These are phyloP conservation scores for Meteorus cinctellus DNA, from an alignment of 2,888 invertebrate genomes.

Conservation along the genomic window DNA sequence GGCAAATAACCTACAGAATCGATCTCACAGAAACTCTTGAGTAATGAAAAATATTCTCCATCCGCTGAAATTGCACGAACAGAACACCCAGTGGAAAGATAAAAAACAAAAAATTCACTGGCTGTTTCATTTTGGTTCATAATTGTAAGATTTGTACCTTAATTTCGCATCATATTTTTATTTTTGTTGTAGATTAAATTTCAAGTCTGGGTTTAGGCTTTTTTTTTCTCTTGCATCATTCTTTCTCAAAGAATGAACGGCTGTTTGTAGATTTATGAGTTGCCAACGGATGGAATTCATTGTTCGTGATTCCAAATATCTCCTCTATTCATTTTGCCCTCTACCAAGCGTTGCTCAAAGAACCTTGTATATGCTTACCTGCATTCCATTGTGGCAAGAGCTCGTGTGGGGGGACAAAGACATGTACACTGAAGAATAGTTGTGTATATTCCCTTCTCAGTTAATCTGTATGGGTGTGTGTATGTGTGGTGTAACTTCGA, in stretches of 20 bases:
- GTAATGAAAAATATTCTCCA: conserved; percentile 29
- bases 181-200: neutral
- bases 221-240: neutral
- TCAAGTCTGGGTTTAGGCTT: neutral
- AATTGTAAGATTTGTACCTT: neutral
- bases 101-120: neutral
- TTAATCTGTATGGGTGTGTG: neutral
- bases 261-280: neutral
- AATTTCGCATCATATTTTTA: neutral
- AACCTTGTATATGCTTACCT: conserved; percentile 49
- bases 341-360: conserved; percentile 27
- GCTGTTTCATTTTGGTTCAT: no score
- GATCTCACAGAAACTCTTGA: conserved; percentile 15
- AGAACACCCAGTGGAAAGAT: neutral
- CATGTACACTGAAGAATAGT: conserved; percentile 11
- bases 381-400: conserved; percentile 56
- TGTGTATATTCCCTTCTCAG: neutral
- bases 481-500: neutral
- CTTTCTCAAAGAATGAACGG: neutral
- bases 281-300: neutral
- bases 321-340: conserved; percentile 2
- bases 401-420: conserved; percentile 47
- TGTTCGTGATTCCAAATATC: conserved; percentile 20
- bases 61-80: neutral
- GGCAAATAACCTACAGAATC: conserved; percentile 32